phyloP scores from a whole-genome alignment of 2,797 vertebrate genomes.

The Melanotaenia maccullochi region DNA sequence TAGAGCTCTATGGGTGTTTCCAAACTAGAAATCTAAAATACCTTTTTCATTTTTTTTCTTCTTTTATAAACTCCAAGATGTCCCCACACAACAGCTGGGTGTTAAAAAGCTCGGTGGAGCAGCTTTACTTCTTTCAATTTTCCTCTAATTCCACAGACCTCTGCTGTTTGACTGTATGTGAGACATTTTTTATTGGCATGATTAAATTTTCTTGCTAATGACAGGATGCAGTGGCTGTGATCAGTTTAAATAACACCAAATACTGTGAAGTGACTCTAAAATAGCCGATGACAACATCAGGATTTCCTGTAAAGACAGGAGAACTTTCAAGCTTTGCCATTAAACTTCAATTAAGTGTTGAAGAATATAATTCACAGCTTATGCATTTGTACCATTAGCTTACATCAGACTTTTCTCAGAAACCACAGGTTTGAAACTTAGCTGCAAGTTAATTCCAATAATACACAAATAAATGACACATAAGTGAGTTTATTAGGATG shows the following conservation, averaged over 20 bases:
- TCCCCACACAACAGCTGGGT: constrained; percentile 3
- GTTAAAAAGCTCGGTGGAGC: background rate
- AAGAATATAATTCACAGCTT: background rate
- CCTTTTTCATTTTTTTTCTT: constrained; percentile 11
- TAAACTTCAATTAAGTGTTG: background rate
- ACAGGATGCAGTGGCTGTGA: background rate
- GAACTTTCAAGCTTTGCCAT: background rate
- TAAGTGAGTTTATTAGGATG: constrained; percentile 33
- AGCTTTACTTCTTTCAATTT: background rate
- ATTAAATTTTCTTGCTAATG: background rate
- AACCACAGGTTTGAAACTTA: background rate
- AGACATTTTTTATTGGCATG: background rate
- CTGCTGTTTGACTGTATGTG: background rate
- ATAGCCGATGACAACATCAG: background rate
- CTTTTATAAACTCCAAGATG: background rate
- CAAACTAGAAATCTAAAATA: constrained; percentile 46
- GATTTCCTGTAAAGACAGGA: background rate
- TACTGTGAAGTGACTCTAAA: background rate
- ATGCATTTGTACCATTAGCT: background rate
- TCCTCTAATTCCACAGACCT: background rate
- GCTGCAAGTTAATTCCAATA: background rate
- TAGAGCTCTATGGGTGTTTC: constrained; percentile 76
- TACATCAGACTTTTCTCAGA: background rate
- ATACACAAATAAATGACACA: background rate
- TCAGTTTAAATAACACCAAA: background rate